Evolutionary conservation across 2,888 invertebrate species (phyloP).

Genomic region (Anodontia alba): DNA sequence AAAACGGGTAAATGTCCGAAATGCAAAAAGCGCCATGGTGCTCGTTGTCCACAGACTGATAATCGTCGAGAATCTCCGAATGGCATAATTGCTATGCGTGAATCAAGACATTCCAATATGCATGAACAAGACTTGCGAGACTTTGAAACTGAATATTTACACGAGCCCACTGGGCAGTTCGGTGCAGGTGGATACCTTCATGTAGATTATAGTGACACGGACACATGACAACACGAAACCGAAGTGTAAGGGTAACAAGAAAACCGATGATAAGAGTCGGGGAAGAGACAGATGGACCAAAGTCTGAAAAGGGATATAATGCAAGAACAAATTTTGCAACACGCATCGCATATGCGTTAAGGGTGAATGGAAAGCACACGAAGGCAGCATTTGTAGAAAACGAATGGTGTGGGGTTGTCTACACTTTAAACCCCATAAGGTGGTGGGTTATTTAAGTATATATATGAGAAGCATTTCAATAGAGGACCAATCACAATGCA

Average conservation of each 20-base stretch:
- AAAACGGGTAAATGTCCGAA: slow-evolving; percentile 69
- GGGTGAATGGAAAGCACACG: no score
- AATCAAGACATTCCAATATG: slow-evolving; percentile 65
- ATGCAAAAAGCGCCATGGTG: slow-evolving; percentile 64
- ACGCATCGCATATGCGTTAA: no score
- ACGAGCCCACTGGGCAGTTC: slow-evolving; percentile 67
- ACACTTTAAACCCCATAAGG: no score
- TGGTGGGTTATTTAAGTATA: no score
- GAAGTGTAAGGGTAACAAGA: slow-evolving; percentile 14
- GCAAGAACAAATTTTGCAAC: no score
- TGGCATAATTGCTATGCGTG: slow-evolving; percentile 75
- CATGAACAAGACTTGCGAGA: slow-evolving; percentile 52
- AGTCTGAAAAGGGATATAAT: not conserved
- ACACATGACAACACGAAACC: slow-evolving; percentile 65
- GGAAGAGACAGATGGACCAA: not conserved
- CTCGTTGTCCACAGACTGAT: slow-evolving; percentile 48
- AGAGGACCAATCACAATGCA: not conserved
- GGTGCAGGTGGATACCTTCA: slow-evolving; percentile 77
- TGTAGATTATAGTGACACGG: slow-evolving; percentile 79
- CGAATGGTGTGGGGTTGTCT: no score
- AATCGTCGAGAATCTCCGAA: slow-evolving; percentile 69
- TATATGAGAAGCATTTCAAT: not conserved
- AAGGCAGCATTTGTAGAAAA: no score
- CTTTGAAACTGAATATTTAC: slow-evolving; percentile 69
- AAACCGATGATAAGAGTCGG: not conserved